Evolutionary conservation across 2,888 invertebrate genomes (phyloP).

Genomic region (Apotomis betuletana): DNA sequence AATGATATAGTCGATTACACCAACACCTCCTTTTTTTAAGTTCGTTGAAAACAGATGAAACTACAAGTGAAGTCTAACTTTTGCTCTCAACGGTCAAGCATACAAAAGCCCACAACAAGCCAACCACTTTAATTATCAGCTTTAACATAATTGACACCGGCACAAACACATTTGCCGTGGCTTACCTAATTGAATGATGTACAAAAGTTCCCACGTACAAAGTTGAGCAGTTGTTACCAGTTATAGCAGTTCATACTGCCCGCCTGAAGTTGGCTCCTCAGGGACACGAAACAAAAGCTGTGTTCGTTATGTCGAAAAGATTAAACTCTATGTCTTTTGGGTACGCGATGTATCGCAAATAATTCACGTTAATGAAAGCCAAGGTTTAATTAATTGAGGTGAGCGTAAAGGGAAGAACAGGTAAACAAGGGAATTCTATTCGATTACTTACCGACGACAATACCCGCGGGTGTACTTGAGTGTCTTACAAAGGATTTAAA

Average conservation of each 20-base stretch:
- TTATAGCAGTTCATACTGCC: conserved; percentile 28
- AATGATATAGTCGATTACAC: no score
- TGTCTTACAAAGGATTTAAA: conserved; percentile 32
- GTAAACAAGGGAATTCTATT: conserved; percentile 37
- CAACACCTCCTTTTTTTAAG: no score
- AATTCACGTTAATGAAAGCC: conserved; percentile 49
- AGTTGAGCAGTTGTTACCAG: conserved; percentile 39
- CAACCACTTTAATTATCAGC: conserved; percentile 21
- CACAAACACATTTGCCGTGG: conserved; percentile 19
- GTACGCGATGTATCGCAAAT: conserved; percentile 40
- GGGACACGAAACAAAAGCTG: conserved; percentile 34
- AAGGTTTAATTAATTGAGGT: conserved; percentile 49
- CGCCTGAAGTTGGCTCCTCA: conserved; percentile 27
- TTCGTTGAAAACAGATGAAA: no score
- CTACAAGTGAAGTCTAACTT: no score
- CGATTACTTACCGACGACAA: conserved; percentile 31
- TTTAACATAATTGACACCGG: conserved; percentile 21
- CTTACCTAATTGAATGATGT: conserved; percentile 37
- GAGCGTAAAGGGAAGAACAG: conserved; percentile 41
- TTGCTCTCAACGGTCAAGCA: background rate
- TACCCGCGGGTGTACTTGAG: conserved; percentile 31
- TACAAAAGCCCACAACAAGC: background rate
- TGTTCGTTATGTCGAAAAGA: conserved; percentile 33
- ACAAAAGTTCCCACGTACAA: conserved; percentile 30
- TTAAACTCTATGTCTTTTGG: conserved; percentile 37